These are phyloP conservation scores for Siniperca scherzeri DNA, from an alignment of 2,797 vertebrate genomes.

Conservation along the genomic window DNA sequence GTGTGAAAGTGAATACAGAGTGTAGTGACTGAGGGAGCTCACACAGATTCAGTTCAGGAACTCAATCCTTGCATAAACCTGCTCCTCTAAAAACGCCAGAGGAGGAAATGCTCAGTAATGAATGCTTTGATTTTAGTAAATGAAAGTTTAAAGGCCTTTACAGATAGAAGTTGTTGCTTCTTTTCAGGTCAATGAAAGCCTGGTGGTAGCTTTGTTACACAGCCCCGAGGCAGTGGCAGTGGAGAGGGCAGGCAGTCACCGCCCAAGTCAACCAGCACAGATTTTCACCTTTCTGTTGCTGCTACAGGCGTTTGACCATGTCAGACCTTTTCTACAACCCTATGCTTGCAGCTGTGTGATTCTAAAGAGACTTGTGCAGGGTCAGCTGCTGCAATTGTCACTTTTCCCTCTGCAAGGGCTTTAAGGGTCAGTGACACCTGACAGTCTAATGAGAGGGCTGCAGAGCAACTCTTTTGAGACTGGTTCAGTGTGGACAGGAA, in stretches of 20 bases:
- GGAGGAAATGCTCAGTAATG: conserved; percentile 20
- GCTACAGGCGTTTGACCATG: conserved; percentile 10
- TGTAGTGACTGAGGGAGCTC: conserved; percentile 5
- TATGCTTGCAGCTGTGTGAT: background rate
- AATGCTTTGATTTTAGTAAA: conserved; percentile 18
- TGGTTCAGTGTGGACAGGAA: conserved; percentile 32
- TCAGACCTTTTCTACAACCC: conserved; percentile 21
- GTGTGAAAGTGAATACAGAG: background rate
- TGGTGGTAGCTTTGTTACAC: background rate
- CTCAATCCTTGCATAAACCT: conserved; percentile 18
- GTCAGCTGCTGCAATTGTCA: conserved; percentile 14
- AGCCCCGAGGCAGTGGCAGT: background rate
- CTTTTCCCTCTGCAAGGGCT: background rate
- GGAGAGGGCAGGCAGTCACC: background rate
- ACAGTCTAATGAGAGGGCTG: conserved; percentile 12
- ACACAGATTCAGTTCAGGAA: conserved; percentile 9
- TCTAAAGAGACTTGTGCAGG: background rate
- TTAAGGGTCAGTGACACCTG: conserved; percentile 20
- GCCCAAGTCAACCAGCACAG: background rate
- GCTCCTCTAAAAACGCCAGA: background rate
- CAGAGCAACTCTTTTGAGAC: conserved; percentile 19
- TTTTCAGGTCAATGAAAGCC: conserved; percentile 29
- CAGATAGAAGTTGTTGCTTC: conserved; percentile 11
- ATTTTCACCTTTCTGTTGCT: conserved; percentile 8
- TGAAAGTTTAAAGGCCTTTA: conserved; percentile 6